These are phyloP conservation scores for Alca torda DNA, from an alignment of 2,797 vertebrate species.

Conservation along the genomic window DNA sequence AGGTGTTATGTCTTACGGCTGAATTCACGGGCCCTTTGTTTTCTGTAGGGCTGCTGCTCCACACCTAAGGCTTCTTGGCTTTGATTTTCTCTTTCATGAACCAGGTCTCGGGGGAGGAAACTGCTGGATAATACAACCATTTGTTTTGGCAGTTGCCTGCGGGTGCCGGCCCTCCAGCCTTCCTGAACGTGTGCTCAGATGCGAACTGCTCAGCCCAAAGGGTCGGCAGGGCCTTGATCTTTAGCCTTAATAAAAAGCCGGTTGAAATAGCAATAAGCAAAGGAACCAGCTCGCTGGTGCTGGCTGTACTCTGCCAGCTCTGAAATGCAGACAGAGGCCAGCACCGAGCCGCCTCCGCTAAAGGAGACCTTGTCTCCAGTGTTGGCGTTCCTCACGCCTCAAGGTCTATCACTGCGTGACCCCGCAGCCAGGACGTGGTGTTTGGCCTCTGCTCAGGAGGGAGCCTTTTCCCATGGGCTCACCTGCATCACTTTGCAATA, in stretches of 20 bases:
- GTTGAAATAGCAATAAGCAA: neutral
- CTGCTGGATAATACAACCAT: conserved; percentile 15
- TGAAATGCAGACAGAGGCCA: neutral
- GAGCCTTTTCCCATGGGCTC: fast-evolving
- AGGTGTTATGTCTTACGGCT: neutral
- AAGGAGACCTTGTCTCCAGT: neutral
- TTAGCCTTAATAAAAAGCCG: neutral
- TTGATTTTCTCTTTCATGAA: neutral
- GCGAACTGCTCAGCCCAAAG: neutral
- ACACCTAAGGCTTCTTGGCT: conserved; percentile 17
- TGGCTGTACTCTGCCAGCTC: neutral
- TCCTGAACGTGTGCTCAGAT: neutral
- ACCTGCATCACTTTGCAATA: neutral
- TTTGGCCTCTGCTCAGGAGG: neutral
- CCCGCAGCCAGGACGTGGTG: fast-evolving
- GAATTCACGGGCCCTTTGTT: neutral
- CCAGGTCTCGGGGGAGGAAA: neutral
- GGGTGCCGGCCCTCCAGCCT: neutral
- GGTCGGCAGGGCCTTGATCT: neutral
- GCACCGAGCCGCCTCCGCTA: neutral
- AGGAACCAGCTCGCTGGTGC: neutral
- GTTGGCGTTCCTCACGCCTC: fast-evolving
- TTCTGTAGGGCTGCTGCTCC: neutral
- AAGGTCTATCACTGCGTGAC: neutral
- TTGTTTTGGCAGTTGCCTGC: conserved; percentile 27